phyloP scores from a whole-genome alignment of 1,140 invertebrate species.

The Magallana angulata region DNA sequence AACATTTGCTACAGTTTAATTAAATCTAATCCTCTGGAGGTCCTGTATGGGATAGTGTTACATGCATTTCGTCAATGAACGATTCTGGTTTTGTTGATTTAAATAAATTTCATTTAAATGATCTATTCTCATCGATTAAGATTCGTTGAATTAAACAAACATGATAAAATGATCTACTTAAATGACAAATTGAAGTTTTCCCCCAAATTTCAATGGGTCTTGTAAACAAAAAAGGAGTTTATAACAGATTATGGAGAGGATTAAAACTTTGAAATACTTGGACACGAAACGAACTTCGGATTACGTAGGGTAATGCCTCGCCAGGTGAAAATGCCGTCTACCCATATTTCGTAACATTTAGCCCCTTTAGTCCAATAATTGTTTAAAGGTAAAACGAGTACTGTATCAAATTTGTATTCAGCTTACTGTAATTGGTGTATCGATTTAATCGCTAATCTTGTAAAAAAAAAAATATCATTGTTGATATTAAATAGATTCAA shows the following conservation, averaged over 20 bases:
- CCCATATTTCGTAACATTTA: not conserved
- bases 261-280: conserved; percentile 31
- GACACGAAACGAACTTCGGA: conserved; percentile 1
- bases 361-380: not conserved
- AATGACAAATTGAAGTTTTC: not conserved
- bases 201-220: not conserved
- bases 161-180: not conserved
- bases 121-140: not conserved
- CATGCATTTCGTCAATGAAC: not conserved
- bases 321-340: not conserved
- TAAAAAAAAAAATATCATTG: too few species aligned
- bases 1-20: not conserved
- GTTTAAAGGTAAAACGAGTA: not conserved
- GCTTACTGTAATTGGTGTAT: too few species aligned
- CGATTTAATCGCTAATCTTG: too few species aligned
- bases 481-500: too few species aligned
- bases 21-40: not conserved
- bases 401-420: too few species aligned
- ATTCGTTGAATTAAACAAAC: not conserved
- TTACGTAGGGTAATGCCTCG: not conserved
- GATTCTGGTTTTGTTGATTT: not conserved
- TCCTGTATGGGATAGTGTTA: not conserved
- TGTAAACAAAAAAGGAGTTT: not conserved
- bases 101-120: not conserved
- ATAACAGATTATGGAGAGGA: conserved; percentile 1